Evolutionary conservation across 1,140 invertebrate species (phyloP), one percentile per base, ranked within the genome.

Genomic region (Diachasma alloeum): DNA sequence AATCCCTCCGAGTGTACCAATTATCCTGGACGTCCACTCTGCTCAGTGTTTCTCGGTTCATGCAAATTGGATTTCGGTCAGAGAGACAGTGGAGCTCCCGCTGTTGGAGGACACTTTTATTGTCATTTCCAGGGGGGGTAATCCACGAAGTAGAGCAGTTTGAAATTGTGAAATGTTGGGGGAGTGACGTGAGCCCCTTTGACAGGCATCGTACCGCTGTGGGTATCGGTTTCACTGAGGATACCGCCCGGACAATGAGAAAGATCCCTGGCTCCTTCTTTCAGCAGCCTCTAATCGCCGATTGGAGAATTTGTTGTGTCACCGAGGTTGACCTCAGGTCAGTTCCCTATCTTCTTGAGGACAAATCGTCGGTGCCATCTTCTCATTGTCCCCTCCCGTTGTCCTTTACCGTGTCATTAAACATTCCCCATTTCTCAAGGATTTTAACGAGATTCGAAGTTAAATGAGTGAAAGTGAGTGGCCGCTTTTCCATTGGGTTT

Each of bases 21-120:
- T 87, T 87, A 87, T 81, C 86, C 85, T 81, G 24, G 48, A 4
- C 59, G 24, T 63, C 24, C 59, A 63, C 71, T 36, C 83, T 87
- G 82, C 83, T 84, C 81, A 82, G 81, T 82, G 79, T 80, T 81
- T 80, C 83, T 48, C 84, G 79, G 85, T 85, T 85, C 82, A 87
- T 87, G 86, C 86, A 87, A 86, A 87, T 87, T 87, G 84, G 85
- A 84, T 85, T 82, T 87, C 80, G 85, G 83, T 86, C 79, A 69
- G 17, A 19, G 67, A 19, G 31, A 69, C 67, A 69, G 31, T 69
- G 36, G 36, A 37, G 13, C 70, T 44, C 44, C 46, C 19, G 17
- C 46, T 53, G 39, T 63, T 26, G 22, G 19, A 26, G 22, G 59
- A 63, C 59, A 31, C 24, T 72, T 31, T 72, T 46, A 31, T 73